These are phyloP conservation scores for Atta colombica DNA, from an alignment of 1,140 invertebrate species.

Conservation along the genomic window DNA sequence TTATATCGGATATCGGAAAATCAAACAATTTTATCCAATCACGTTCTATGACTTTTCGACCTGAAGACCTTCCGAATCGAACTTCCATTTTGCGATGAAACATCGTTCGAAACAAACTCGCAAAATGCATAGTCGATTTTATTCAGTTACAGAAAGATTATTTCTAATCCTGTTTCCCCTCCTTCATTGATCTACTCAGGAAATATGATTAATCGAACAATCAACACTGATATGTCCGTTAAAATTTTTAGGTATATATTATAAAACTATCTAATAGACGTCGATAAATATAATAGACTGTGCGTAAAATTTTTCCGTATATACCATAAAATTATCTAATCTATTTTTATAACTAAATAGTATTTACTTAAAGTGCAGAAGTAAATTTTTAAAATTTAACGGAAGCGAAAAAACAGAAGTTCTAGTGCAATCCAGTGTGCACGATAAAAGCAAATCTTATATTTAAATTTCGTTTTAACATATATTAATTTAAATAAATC, in stretches of 20 bases:
- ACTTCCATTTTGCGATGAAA: slow-evolving; percentile 50
- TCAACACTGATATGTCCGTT: background rate
- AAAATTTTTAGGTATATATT: background rate
- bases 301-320: slow-evolving; percentile 1
- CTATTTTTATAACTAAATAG: background rate
- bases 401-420: background rate
- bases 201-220: slow-evolving; percentile 7
- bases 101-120: slow-evolving; percentile 22
- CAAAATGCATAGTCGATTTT: slow-evolving; percentile 34
- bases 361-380: background rate
- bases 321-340: background rate
- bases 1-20: slow-evolving; percentile 62
- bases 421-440: background rate
- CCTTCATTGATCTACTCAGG: background rate
- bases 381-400: background rate
- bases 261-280: background rate
- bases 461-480: background rate
- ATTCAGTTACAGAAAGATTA: slow-evolving; percentile 17
- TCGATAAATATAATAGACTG: background rate
- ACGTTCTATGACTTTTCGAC: slow-evolving; percentile 54
- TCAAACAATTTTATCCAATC: slow-evolving; percentile 63
- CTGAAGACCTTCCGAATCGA: slow-evolving; percentile 48
- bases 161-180: slow-evolving; percentile 17
- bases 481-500: background rate
- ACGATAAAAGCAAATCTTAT: background rate